These are phyloP conservation scores for Drosophila ohnishii DNA, from an alignment of 1,140 invertebrate genomes.

Conservation along the genomic window DNA sequence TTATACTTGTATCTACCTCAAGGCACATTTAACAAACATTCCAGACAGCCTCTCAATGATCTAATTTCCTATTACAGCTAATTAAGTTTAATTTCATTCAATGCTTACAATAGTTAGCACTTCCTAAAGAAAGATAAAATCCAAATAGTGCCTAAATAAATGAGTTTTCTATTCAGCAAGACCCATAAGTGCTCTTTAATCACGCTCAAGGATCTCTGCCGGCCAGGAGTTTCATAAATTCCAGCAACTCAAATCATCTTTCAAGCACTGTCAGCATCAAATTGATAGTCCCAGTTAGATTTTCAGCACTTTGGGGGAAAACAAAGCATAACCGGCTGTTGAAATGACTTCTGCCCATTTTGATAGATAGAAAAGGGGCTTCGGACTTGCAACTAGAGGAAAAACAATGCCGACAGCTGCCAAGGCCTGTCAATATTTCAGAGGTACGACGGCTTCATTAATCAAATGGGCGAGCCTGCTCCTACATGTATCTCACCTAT, in stretches of 20 bases:
- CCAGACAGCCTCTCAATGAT: neutral
- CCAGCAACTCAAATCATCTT: conserved; percentile 20
- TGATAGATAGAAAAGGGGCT: conserved; percentile 63
- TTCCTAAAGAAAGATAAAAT: neutral
- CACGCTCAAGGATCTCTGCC: neutral
- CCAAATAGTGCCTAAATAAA: neutral
- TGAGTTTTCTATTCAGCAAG: neutral
- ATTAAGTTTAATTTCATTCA: neutral
- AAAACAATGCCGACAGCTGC: conserved; percentile 54
- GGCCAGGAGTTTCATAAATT: conserved; percentile 27
- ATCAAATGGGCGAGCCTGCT: conserved; percentile 53
- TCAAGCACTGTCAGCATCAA: conserved; percentile 52
- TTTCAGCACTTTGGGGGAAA: conserved; percentile 23
- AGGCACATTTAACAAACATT: neutral
- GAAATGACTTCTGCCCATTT: conserved; percentile 63
- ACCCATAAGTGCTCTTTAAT: conserved; percentile 4
- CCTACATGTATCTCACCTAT: conserved; percentile 21
- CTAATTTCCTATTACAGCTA: neutral
- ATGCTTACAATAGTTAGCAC: neutral
- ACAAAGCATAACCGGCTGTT: conserved; percentile 53
- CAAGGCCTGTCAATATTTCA: conserved; percentile 68
- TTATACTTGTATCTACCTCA: no score
- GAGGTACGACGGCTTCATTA: conserved; percentile 64
- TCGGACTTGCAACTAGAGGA: conserved; percentile 19
- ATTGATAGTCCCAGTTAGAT: conserved; percentile 65